phyloP scores from a whole-genome alignment of 2,797 vertebrate species.

The Rhabdophis nuchalis region DNA sequence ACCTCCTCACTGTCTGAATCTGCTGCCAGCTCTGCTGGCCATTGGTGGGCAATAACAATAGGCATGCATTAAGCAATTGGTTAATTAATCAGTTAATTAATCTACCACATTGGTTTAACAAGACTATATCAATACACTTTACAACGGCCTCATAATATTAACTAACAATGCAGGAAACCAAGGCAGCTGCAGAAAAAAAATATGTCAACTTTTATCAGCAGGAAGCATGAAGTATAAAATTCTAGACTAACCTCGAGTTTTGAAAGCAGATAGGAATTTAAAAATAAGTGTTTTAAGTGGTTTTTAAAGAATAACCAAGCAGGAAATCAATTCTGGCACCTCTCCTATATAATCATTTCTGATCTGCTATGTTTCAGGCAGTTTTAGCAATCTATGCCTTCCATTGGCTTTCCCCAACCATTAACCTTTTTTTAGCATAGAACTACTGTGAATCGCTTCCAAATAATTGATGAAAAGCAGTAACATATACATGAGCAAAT shows the following conservation, averaged over 20 bases:
- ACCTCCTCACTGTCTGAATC: too few species aligned
- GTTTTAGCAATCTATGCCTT: neutral
- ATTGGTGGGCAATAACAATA: too few species aligned
- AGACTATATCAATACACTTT: neutral
- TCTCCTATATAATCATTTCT: neutral
- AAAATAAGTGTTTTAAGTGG: neutral
- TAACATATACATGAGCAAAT: neutral
- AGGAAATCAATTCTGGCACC: neutral
- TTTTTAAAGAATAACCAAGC: neutral
- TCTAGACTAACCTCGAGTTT: neutral
- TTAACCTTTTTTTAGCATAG: neutral
- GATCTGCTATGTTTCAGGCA: neutral
- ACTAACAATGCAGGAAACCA: neutral
- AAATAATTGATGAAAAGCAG: neutral
- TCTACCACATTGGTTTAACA: neutral
- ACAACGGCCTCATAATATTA: neutral
- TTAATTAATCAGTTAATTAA: neutral
- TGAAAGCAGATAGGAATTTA: neutral
- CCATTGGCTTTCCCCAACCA: neutral
- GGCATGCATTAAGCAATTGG: neutral
- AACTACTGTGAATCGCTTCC: neutral
- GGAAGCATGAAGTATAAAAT: neutral
- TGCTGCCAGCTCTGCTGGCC: too few species aligned
- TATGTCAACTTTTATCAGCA: neutral
- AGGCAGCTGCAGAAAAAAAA: neutral